These are phyloP conservation scores for Sebastes umbrosus DNA, from an alignment of 2,797 vertebrate genomes.

Conservation along the genomic window DNA sequence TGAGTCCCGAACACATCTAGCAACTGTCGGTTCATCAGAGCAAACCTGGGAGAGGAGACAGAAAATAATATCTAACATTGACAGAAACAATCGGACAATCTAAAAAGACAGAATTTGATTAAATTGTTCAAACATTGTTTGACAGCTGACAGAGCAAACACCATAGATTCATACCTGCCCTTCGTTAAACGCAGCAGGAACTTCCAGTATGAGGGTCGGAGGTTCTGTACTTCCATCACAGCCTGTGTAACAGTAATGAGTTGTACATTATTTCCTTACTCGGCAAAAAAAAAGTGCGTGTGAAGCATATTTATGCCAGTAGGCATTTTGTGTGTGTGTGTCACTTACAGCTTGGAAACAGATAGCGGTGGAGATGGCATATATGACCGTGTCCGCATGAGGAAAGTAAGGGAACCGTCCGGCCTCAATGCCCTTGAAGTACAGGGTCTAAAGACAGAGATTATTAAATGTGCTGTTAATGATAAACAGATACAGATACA, in stretches of 20 bases:
- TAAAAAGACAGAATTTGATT: not conserved
- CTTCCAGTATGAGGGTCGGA: conserved; percentile 98
- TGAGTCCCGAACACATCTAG: conserved; percentile 94
- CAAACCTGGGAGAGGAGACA: conserved; percentile 85
- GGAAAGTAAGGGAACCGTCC: conserved; percentile 96
- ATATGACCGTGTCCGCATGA: conserved; percentile 94
- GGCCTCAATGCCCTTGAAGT: conserved; percentile 98
- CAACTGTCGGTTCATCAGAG: conserved; percentile 91
- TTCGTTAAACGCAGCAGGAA: conserved; percentile 94
- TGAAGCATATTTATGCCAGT: not conserved
- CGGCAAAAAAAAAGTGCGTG: not conserved
- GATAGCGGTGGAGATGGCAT: conserved; percentile 95
- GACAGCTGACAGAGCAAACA: not conserved
- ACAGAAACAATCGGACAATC: not conserved
- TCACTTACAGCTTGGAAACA: conserved; percentile 98
- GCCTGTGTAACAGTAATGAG: conserved; percentile 79
- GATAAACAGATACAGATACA: not conserved
- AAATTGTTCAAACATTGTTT: not conserved
- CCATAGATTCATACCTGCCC: conserved; percentile 85
- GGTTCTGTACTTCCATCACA: conserved; percentile 97
- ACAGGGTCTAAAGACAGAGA: conserved; percentile 86
- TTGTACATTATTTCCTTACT: not conserved
- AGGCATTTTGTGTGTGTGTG: not conserved
- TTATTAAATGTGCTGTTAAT: conserved; percentile 5
- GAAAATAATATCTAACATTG: not conserved